A percentile compares a stretch with the other conserved stretches of the same genome.
Evolutionary conservation across 2,113 vertebrate species (phyloP).

Genomic region (Xiphophorus couchianus): DNA sequence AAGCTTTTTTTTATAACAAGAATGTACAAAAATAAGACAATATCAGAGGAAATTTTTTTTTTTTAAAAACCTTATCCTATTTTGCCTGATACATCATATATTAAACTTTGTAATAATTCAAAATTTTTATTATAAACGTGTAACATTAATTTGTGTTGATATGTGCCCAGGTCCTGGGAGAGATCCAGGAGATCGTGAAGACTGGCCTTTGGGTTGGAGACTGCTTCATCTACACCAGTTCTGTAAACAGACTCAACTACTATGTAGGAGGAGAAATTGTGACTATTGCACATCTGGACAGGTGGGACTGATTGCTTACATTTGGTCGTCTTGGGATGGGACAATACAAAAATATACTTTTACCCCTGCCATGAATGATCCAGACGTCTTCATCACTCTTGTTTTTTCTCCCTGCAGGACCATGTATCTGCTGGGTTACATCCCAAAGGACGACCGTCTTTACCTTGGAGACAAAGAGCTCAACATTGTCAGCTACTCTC

Average conservation of each 20-base stretch:
- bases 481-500: slow-evolving; percentile 96
- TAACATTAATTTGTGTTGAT: not conserved
- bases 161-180: slow-evolving; percentile 90
- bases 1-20: no score
- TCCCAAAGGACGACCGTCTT: slow-evolving; percentile 97
- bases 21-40: not conserved
- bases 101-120: not conserved
- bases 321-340: not conserved
- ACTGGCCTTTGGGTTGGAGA: slow-evolving; percentile 98
- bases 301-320: slow-evolving; percentile 73
- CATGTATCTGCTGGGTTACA: slow-evolving; percentile 98
- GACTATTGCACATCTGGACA: slow-evolving; percentile 97
- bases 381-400: not conserved
- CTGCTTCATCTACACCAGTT: slow-evolving; percentile 99
- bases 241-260: slow-evolving; percentile 98
- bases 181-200: slow-evolving; percentile 98
- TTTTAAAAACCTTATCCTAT: not conserved
- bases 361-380: not conserved
- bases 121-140: not conserved
- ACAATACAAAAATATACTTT: not conserved
- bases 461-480: slow-evolving; percentile 98
- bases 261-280: slow-evolving; percentile 99
- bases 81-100: not conserved
- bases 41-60: not conserved
- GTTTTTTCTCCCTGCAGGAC: slow-evolving; percentile 80